Percentiles rank a stretch among this genome's conserved stretches.
phyloP scores from a whole-genome alignment of 1,140 invertebrate species.

The Drosophila subobscura region DNA sequence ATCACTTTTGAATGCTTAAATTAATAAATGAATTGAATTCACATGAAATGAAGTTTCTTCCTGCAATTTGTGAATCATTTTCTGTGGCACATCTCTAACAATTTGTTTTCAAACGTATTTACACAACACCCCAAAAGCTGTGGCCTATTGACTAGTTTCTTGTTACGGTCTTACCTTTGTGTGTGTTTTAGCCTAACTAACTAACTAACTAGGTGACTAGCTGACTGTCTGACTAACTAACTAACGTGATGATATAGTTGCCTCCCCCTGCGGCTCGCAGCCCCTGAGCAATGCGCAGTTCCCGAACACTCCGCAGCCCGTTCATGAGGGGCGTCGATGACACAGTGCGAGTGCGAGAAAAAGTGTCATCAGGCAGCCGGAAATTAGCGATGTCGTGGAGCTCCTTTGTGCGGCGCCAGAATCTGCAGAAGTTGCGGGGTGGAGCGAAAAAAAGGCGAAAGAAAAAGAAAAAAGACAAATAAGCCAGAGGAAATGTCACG shows the following conservation, averaged over 20 bases:
- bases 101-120: constrained; percentile 17
- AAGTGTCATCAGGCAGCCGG: constrained; percentile 52
- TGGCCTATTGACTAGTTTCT: constrained; percentile 22
- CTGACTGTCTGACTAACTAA: constrained; percentile 76
- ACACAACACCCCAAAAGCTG: constrained; percentile 30
- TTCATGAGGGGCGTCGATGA: constrained; percentile 59
- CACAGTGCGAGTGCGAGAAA: constrained; percentile 36
- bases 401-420: constrained; percentile 41
- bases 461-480: constrained; percentile 3
- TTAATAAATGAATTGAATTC: too few relatives aligned
- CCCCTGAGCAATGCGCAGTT: not conserved
- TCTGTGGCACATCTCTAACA: constrained; percentile 1
- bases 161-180: constrained; percentile 30
- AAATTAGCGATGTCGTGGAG: constrained; percentile 58
- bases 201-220: constrained; percentile 75
- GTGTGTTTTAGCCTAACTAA: constrained; percentile 66
- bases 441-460: not conserved
- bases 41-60: too few relatives aligned
- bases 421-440: too few relatives aligned
- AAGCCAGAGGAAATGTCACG: not conserved
- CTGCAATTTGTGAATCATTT: not conserved
- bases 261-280: constrained; percentile 5
- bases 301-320: constrained; percentile 10
- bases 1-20: too few relatives aligned
- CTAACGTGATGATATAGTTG: constrained; percentile 78